phyloP scores from a whole-genome alignment of 1,140 invertebrate species.

The Pseudomyrmex pallidus region DNA sequence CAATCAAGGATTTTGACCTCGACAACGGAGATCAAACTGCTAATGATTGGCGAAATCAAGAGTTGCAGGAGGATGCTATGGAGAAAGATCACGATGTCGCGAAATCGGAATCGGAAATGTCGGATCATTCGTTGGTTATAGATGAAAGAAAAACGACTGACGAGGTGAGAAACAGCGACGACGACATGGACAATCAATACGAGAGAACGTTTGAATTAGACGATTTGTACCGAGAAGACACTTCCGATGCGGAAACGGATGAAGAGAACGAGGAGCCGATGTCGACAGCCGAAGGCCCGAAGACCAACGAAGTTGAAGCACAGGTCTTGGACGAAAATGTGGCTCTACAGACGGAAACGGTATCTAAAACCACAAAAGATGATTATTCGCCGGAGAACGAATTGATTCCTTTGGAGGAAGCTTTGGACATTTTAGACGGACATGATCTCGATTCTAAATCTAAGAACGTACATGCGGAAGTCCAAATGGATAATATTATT shows the following conservation, averaged over 20 bases:
- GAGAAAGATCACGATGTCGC: constrained; percentile 73
- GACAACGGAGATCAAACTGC: constrained; percentile 56
- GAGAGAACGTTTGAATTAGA: constrained; percentile 79
- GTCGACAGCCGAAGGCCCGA: not conserved
- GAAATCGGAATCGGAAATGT: constrained; percentile 81
- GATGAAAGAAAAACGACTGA: constrained; percentile 77
- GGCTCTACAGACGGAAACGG: constrained; percentile 23
- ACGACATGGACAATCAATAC: constrained; percentile 76
- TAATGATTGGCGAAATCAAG: constrained; percentile 55
- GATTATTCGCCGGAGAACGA: constrained; percentile 65
- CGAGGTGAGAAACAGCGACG: constrained; percentile 78
- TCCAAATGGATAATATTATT: constrained; percentile 40
- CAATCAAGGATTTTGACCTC: constrained; percentile 20
- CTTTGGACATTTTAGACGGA: constrained; percentile 75
- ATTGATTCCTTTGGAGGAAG: constrained; percentile 78
- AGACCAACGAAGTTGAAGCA: not conserved
- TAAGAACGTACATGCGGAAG: not conserved
- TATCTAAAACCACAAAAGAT: constrained; percentile 17
- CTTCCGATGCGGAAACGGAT: constrained; percentile 76
- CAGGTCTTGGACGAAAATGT: constrained; percentile 10
- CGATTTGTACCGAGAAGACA: constrained; percentile 83
- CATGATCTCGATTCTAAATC: constrained; percentile 29
- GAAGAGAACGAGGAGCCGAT: constrained; percentile 68
- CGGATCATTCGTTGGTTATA: constrained; percentile 81
- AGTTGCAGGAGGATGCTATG: constrained; percentile 7